Conservation (phyloP, 1,140 invertebrate genomes). For the Oncopodura yosiiana region DNA sequence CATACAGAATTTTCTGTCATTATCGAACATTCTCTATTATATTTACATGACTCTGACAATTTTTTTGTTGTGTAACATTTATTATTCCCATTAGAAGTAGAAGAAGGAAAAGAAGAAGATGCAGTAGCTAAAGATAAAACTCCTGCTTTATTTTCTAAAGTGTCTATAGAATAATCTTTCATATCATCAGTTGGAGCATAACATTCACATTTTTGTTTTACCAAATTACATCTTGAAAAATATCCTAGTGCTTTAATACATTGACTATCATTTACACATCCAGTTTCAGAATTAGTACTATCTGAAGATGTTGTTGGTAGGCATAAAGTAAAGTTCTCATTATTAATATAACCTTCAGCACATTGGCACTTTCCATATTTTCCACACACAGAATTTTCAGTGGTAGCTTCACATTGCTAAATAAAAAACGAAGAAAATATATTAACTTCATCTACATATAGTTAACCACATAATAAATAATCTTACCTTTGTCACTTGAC, state of each 20-base stretch:
- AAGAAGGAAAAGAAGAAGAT: too few species aligned
- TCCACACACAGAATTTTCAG: conserved; percentile 20
- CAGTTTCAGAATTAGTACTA: background rate
- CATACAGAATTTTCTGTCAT: conserved; percentile 21
- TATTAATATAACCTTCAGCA: conserved; percentile 10
- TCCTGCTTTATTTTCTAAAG: too few species aligned
- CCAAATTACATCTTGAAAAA: conserved; percentile 24
- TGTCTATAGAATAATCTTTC: too few species aligned
- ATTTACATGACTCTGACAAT: conserved; percentile 28
- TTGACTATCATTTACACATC: conserved; percentile 25
- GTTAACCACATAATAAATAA: too few species aligned
- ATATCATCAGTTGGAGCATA: conserved; percentile 14
- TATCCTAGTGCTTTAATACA: conserved; percentile 17
- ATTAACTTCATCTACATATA: too few species aligned
- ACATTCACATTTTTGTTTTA: conserved; percentile 29
- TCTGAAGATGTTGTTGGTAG: conserved; percentile 3
- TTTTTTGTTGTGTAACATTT: conserved; percentile 27
- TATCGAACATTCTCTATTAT: conserved; percentile 25
- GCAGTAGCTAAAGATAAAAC: too few species aligned
- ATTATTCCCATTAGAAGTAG: too few species aligned
- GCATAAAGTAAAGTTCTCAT: conserved; percentile 17
- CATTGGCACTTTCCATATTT: conserved; percentile 33
- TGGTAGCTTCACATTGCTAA: conserved; percentile 27
- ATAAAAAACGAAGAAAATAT: too few species aligned
- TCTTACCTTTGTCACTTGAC: conserved; percentile 32